Base-by-base conservation (phyloP, 2,888 invertebrate species). In the Philonicus albiceps region DNA sequence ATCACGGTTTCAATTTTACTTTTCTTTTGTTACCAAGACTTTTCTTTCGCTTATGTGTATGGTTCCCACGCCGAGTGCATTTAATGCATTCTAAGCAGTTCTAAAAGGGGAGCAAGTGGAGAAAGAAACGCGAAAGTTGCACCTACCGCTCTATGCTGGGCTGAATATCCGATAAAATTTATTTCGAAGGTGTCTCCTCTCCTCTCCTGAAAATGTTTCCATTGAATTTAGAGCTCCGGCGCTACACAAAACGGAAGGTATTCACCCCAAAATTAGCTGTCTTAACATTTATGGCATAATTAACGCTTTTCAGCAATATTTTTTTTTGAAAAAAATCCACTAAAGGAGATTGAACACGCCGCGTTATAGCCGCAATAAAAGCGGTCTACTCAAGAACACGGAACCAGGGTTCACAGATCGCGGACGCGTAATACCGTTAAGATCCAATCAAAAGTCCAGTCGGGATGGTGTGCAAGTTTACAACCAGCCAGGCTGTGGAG, bases 351-450 rank as follows among this genome's bases (percentile, higher is more conserved):
- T 31, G 34, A 83, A 72, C 55, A 83, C 34, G 37, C 19, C 64
- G 19, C 27, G 49, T 64, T 64, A 83, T 37, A 5, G 81, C 81
- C 30, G 72, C 81, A 43, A n/a, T 81, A 78, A 86, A 87, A 86
- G 88, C 89, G 34, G 34, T n/a, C 80, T 8, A 81, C 43, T 37
- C 43, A 7, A 53, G 22, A 83, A 83, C 83, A 83, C 83, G 83
- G 83, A 83, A 72, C 19, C 19, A 72, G 72, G 64, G 83, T 85
- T 75, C 73, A 22, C 31, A 53, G 86, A 87, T 88, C 89, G 88
- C 89, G 90, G 90, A 91, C 92, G 91, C 90, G 92, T 91, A 91
- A 90, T 92, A 91, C 92, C 92, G 92, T 92, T 91, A 91, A 90
- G 90, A 91, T 90, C 90, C 91, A 91, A 91, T 90, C 90, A 90